Base-by-base conservation (phyloP, 2,797 vertebrate genomes). In the Ptychobarbus kaznakovi region DNA sequence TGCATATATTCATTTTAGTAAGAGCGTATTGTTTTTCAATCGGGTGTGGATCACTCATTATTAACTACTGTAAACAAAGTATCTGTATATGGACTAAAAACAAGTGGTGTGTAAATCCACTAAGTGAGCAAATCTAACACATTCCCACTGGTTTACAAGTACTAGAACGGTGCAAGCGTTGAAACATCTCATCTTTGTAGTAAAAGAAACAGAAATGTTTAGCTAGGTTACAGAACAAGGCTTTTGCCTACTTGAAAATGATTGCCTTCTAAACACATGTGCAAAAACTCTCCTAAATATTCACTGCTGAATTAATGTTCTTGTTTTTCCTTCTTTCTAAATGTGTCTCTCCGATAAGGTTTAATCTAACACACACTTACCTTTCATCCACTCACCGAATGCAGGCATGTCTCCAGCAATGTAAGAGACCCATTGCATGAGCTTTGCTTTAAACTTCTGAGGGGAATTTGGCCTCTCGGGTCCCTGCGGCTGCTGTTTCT, bases 401-500 rank as follows among this genome's bases (percentile, higher is more conserved):
- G 93, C 94, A 32, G 94, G 90, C 98, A 98, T 99, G 89, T 98
- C 97, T 49, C 97, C 98, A 0, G 96, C 94, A 88, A 98, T 94
- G 88, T 96, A 98, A 9, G 94, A 93, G 0, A 97, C 83, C 2
- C 89, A 90, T 11, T 91, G 94, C n/a, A 93, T 90, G 88, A 97
- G 79, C 90, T 87, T 85, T 42, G 73, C 40, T 83, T 86, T 89
- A n/a, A 86, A 46, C 76, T 11, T 88, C 83, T 87, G 63, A 6
- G 18, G 6, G 2, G 74, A 22, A 32, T 46, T 40, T 4, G n/a
- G 25, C 22, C n/a, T 80, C 6, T 87, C 90, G 0, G 78, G 78
- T 66, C 90, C 69, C 68, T 61, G 80, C 10, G 76, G 35, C 46
- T 86, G 68, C 1, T 83, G 70, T 25, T 38, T 86, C 13, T 86